Evolutionary conservation across 2,888 invertebrate genomes (phyloP), one percentile per base, ranked within the genome.

Genomic region (Leptothorax acervorum): DNA sequence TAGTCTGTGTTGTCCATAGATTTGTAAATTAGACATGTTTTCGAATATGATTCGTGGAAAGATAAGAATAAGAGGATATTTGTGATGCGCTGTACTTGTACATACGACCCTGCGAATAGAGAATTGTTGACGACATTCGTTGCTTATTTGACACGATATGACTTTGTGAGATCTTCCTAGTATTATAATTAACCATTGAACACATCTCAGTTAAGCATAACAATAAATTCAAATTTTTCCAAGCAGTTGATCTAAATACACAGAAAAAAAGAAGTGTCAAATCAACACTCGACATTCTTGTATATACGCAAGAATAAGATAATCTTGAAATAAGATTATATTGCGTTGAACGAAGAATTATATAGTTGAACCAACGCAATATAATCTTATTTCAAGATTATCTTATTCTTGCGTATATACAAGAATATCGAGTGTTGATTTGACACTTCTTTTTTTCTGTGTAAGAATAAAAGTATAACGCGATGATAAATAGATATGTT

Each of bases 1-100:
- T 23, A 23, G 23, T 23, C 23, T 23, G 0, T 42, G 35, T 35
- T 42, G 53, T 63, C n/a, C 39, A 11, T 35, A 60, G 18, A 48
- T 48, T 79, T 79, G 28, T 35, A 79, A 79, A 71, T 60, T 42
- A 79, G 48, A 62, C 11, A 60, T 45, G 18, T 23, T 79, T 79
- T 60, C 1, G 39, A 71, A 79, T 12, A 39, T 42, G 48, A 48
- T 71, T 79, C 71, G 62, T 35, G 18, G 71, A 79, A 79, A 60
- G 48, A 71, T 76, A 66, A 51, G 35, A 63, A 42, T 74, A 15
- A 66, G 39, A 66, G 42, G 11, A 68, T 57, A 55, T 79, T 79
- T 57, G 57, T 57, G 0, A 57, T 65, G 23, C 51, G 18, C 18
- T 51, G 48, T 70, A 70, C 12, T 79, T 60, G 35, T 60, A 66